A percentile compares a stretch with the other conserved stretches of the same genome.
phyloP scores from a whole-genome alignment of 2,113 vertebrate genomes.

The Corynorhinus townsendii region DNA sequence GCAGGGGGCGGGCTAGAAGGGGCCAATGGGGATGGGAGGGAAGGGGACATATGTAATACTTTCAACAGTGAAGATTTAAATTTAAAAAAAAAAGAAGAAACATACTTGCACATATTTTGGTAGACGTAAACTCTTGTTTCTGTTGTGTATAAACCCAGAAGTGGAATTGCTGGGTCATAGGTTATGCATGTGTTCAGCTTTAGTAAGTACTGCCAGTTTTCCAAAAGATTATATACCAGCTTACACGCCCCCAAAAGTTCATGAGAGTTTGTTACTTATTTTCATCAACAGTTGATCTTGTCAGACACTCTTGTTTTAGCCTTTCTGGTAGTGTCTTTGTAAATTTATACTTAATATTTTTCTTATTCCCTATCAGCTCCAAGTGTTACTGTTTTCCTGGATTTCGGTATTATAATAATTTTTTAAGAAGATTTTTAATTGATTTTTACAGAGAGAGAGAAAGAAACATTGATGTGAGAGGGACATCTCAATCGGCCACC shows the following conservation, averaged over 20 bases:
- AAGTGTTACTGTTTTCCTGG: neutral
- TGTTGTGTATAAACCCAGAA: neutral
- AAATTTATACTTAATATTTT: neutral
- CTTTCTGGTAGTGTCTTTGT: neutral
- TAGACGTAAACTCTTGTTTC: neutral
- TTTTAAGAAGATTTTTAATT: too few relatives aligned
- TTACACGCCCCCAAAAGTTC: neutral
- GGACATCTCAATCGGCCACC: too few relatives aligned
- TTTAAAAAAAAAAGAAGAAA: neutral
- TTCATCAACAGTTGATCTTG: neutral
- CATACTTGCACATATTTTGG: neutral
- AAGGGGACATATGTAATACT: too few relatives aligned
- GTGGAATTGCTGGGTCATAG: neutral
- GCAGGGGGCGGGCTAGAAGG: too few relatives aligned
- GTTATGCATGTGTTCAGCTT: neutral
- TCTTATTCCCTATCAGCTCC: neutral
- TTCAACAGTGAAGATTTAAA: too few relatives aligned
- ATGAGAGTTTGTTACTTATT: neutral
- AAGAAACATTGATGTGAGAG: too few relatives aligned
- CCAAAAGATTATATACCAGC: neutral
- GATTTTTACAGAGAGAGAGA: too few relatives aligned
- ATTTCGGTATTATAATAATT: neutral
- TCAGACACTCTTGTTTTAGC: neutral
- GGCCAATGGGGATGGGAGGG: too few relatives aligned
- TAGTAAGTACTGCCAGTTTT: neutral